Conservation (phyloP, 2,113 vertebrate species). For the Xiphorhynchus elegans region DNA sequence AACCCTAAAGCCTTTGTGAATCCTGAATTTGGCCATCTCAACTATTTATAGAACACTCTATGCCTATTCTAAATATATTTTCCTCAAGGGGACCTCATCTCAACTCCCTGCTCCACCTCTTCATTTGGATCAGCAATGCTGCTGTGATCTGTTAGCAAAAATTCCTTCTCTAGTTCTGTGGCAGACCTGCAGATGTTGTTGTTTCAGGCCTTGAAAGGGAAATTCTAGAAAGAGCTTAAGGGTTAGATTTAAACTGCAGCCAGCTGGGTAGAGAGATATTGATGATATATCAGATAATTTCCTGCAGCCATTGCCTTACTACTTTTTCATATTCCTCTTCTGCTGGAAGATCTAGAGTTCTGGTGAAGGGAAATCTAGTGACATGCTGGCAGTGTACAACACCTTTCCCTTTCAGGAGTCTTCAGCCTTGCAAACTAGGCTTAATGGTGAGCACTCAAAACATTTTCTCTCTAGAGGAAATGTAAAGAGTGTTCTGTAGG, state of each 20-base stretch:
- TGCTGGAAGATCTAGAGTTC: not conserved
- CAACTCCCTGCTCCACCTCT: not conserved
- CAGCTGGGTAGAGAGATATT: not conserved
- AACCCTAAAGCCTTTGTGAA: not conserved
- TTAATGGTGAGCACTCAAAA: not conserved
- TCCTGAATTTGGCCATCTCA: slow-evolving; percentile 11
- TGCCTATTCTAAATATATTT: slow-evolving; percentile 20
- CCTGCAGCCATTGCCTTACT: not conserved
- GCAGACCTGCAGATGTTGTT: not conserved
- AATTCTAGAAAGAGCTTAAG: not conserved
- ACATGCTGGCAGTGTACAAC: not conserved
- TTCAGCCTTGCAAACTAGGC: not conserved
- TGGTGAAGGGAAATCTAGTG: not conserved
- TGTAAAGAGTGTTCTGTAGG: not conserved
- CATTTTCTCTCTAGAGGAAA: not conserved
- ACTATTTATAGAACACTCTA: slow-evolving; percentile 26
- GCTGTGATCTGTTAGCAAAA: not conserved
- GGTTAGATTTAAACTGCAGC: not conserved
- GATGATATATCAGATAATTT: not conserved
- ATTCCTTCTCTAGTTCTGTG: not conserved
- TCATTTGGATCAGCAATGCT: slow-evolving; percentile 19
- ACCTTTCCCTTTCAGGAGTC: not conserved
- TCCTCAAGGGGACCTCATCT: slow-evolving; percentile 16
- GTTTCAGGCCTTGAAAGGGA: not conserved
- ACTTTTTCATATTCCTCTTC: not conserved